Evolutionary conservation across 2,888 invertebrate genomes (phyloP).

Genomic region (Erebia palarica): DNA sequence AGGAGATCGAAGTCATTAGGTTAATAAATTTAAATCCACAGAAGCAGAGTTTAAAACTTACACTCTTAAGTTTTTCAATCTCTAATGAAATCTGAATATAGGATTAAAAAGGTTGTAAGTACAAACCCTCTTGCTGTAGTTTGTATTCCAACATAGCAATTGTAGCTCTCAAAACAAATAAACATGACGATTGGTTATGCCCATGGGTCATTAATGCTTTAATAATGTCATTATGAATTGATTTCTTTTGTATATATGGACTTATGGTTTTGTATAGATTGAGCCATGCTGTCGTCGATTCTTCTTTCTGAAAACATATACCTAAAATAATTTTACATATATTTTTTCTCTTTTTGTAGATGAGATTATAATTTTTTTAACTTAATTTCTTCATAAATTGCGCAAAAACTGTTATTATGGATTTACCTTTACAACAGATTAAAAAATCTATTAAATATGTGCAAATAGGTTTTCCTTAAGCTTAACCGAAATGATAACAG

Average conservation of each 20-base stretch:
- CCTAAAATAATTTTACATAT: slow-evolving; percentile 5
- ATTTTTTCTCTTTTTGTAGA: not conserved
- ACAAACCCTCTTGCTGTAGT: slow-evolving; percentile 52
- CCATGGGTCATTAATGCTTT: slow-evolving; percentile 35
- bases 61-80: too few relatives aligned
- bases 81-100: not conserved
- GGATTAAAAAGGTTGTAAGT: not conserved
- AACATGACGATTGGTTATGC: slow-evolving; percentile 35
- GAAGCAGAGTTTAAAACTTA: too few relatives aligned
- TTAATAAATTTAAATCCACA: too few relatives aligned
- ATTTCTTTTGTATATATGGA: slow-evolving; percentile 40
- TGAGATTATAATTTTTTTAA: too few relatives aligned
- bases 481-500: too few relatives aligned
- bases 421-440: too few relatives aligned
- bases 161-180: slow-evolving; percentile 50
- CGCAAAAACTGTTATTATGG: too few relatives aligned
- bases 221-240: slow-evolving; percentile 43
- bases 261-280: slow-evolving; percentile 47
- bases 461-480: too few relatives aligned
- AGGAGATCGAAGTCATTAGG: too few relatives aligned
- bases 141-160: slow-evolving; percentile 52
- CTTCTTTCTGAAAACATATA: slow-evolving; percentile 49
- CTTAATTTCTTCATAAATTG: too few relatives aligned
- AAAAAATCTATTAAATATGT: too few relatives aligned
- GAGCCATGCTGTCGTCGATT: slow-evolving; percentile 55